These are phyloP conservation scores for Taurulus bubalis DNA, from an alignment of 2,113 vertebrate genomes.

Conservation along the genomic window DNA sequence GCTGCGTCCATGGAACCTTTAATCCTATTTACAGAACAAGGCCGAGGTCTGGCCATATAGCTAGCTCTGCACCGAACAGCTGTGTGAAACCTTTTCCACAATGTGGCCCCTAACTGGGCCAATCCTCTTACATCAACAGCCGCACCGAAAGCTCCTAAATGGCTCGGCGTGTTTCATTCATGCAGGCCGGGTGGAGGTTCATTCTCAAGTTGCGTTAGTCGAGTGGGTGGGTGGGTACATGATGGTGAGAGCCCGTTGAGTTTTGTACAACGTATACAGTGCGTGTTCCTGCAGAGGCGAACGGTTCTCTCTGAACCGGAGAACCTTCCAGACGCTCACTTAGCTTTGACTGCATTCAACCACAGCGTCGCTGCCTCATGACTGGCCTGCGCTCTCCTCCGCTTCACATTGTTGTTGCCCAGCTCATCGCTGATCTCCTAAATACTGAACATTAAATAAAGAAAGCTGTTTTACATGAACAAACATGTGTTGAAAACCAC, in stretches of 20 bases:
- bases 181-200: not conserved
- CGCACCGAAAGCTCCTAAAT: conserved; percentile 63
- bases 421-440: not conserved
- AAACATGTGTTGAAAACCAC: not conserved
- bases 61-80: conserved; percentile 39
- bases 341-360: not conserved
- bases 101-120: conserved; percentile 60
- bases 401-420: not conserved
- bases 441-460: not conserved
- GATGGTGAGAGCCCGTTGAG: not conserved
- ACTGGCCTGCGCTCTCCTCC: not conserved
- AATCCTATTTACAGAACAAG: conserved; percentile 76
- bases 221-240: not conserved
- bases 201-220: conserved; percentile 39
- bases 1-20: conserved; percentile 63
- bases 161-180: conserved; percentile 57
- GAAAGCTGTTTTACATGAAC: not conserved
- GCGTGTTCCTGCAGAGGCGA: not conserved
- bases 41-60: conserved; percentile 46
- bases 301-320: conserved; percentile 7
- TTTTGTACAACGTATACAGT: not conserved
- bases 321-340: conserved; percentile 39
- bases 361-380: not conserved
- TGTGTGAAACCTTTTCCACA: conserved; percentile 56
- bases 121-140: conserved; percentile 77